Conservation (phyloP, 2,113 vertebrate species). For the Siniperca chuatsi region DNA sequence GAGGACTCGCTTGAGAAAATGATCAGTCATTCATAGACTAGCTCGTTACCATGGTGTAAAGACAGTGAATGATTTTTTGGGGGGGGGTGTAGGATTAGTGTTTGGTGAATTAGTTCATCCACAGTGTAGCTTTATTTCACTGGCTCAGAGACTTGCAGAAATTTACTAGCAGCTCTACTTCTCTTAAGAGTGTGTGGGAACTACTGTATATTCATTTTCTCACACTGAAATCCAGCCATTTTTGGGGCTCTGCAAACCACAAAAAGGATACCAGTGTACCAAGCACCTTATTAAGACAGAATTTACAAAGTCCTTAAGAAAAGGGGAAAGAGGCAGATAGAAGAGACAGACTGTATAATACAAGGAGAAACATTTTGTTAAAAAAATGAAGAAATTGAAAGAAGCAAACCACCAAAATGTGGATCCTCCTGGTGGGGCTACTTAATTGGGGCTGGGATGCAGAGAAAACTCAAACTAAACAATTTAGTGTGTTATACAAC, state of each 20-base stretch:
- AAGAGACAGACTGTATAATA: too few species aligned
- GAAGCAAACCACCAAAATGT: background rate
- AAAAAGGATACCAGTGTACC: background rate
- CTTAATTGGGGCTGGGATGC: background rate
- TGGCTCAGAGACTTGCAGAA: background rate
- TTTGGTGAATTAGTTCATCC: background rate
- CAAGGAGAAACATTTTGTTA: too few species aligned
- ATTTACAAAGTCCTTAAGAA: too few species aligned
- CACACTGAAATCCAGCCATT: background rate
- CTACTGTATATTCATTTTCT: background rate
- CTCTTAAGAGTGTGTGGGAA: background rate
- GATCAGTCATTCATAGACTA: background rate
- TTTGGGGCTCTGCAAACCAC: background rate
- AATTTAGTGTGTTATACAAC: background rate
- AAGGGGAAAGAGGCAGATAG: too few species aligned
- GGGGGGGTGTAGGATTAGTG: background rate
- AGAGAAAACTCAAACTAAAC: background rate
- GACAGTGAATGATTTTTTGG: background rate
- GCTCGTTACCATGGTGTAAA: slow-evolving; percentile 11
- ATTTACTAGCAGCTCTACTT: background rate
- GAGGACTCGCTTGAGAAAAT: slow-evolving; percentile 1
- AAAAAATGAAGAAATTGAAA: background rate
- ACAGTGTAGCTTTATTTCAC: background rate
- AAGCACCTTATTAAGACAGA: background rate
- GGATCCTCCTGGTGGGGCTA: background rate